phyloP scores from a whole-genome alignment of 2,113 vertebrate species.

The Lathamus discolor region DNA sequence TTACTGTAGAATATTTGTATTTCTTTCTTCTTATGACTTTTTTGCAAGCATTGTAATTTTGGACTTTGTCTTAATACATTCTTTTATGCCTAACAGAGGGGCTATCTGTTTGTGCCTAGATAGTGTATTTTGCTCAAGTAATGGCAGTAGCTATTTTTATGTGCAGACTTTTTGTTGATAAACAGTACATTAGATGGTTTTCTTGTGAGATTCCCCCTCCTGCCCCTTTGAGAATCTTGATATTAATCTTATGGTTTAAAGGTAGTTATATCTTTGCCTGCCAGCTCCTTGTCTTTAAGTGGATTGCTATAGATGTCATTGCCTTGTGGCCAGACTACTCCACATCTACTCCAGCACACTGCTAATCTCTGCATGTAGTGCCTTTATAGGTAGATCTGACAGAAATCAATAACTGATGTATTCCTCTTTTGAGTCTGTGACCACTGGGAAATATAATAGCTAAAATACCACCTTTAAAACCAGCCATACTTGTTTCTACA shows the following conservation, averaged over 20 bases:
- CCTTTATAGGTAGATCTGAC: background rate
- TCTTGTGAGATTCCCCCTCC: background rate
- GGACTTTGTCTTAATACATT: background rate
- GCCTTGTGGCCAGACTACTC: background rate
- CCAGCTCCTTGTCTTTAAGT: background rate
- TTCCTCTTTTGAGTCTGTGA: background rate
- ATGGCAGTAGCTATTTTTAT: background rate
- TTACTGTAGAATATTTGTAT: background rate
- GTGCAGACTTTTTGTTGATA: background rate
- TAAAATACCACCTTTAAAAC: background rate
- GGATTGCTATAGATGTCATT: background rate
- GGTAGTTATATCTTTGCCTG: background rate
- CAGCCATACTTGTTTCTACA: background rate
- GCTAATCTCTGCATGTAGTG: background rate
- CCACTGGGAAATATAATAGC: background rate
- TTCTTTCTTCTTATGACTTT: background rate
- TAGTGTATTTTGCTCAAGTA: background rate
- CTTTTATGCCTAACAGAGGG: background rate
- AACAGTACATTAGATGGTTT: background rate
- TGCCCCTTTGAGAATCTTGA: background rate
- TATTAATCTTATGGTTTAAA: background rate
- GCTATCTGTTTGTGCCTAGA: background rate
- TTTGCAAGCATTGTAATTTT: background rate
- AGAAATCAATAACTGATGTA: background rate
- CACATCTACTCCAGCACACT: background rate